Evolutionary conservation across 2,888 invertebrate species (phyloP).

Genomic region (Alentia gelatinosa): DNA sequence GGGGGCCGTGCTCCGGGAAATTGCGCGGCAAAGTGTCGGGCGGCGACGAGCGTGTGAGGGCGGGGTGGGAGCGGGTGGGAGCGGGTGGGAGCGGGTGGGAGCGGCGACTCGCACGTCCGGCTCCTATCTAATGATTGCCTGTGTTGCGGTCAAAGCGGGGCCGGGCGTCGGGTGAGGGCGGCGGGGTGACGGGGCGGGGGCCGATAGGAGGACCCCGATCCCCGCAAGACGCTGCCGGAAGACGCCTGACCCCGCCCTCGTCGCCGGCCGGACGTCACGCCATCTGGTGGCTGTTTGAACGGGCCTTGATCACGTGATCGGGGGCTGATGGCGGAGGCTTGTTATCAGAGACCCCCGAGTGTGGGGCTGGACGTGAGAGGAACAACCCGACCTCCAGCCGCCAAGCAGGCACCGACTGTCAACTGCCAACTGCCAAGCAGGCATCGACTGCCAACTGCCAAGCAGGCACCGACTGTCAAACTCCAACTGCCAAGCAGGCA

Average conservation of each 20-base stretch:
- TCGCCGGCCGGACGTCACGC: neutral
- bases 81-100: neutral
- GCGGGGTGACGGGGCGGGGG: neutral
- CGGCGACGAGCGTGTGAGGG: neutral
- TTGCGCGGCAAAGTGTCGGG: neutral
- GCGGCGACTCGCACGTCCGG: neutral
- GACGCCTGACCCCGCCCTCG: neutral
- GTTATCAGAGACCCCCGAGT: conserved; percentile 8
- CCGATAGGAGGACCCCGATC: neutral
- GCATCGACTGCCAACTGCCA: no score
- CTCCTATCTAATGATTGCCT: neutral
- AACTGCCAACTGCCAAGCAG: no score
- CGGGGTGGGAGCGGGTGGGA: neutral
- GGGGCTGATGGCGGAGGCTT: neutral
- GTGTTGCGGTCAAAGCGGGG: neutral
- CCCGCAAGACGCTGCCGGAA: neutral
- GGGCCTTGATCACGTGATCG: neutral
- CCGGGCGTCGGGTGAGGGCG: neutral
- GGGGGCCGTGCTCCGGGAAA: neutral
- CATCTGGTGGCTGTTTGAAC: conserved; percentile 22
- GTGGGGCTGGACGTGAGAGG: no score
- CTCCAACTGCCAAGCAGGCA: no score
- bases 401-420: no score
- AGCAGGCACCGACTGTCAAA: no score
- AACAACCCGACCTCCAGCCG: no score